Evolutionary conservation across 2,888 invertebrate species (phyloP).

Genomic region (Sabellastarte sp.): DNA sequence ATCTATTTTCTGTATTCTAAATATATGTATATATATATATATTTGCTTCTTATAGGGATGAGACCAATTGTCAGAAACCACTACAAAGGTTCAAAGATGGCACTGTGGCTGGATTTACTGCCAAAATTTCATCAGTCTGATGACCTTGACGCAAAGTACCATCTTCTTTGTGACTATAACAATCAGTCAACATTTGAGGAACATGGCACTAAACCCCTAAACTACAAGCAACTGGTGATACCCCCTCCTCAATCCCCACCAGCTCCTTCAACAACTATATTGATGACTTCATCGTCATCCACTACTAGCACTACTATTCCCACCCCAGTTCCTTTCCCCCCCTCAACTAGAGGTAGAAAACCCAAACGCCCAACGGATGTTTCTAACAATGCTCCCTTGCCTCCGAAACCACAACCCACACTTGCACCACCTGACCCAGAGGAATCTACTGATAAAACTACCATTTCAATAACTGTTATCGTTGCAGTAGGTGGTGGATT

Average conservation of each 20-base stretch:
- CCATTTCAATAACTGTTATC: slow-evolving; percentile 49
- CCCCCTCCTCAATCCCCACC: slow-evolving; percentile 48
- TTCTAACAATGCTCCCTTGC: too few relatives aligned
- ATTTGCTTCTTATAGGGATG: slow-evolving; percentile 68
- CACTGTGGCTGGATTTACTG: slow-evolving; percentile 92
- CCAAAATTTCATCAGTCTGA: slow-evolving; percentile 83
- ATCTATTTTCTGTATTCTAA: too few relatives aligned
- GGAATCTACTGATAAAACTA: neutral
- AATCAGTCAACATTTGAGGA: slow-evolving; percentile 88
- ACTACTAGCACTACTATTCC: slow-evolving; percentile 4
- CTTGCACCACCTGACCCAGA: neutral
- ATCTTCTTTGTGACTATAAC: slow-evolving; percentile 78
- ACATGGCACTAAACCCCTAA: slow-evolving; percentile 10
- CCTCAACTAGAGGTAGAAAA: neutral
- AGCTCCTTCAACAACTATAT: slow-evolving; percentile 25
- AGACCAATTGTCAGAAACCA: slow-evolving; percentile 89
- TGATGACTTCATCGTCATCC: neutral
- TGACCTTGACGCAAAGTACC: slow-evolving; percentile 80
- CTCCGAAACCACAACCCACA: too few relatives aligned
- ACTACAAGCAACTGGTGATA: slow-evolving; percentile 32
- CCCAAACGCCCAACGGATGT: neutral
- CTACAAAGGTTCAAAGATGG: slow-evolving; percentile 90
- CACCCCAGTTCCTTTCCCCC: neutral
- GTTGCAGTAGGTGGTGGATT: slow-evolving; percentile 93
- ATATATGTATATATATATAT: too few relatives aligned